These are phyloP conservation scores for Autographa pulchrina DNA, from an alignment of 2,888 invertebrate genomes.

Conservation along the genomic window DNA sequence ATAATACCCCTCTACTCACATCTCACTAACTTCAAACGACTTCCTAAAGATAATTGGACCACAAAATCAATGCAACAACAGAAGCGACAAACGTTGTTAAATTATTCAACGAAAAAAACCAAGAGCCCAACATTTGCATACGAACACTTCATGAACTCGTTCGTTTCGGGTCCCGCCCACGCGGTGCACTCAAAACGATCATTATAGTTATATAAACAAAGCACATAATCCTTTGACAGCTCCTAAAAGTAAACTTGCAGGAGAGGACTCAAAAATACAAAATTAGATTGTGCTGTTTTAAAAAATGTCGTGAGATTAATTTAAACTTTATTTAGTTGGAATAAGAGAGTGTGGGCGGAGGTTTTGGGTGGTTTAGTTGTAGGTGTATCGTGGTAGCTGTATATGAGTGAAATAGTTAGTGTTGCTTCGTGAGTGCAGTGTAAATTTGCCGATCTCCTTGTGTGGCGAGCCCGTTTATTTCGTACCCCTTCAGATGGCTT, in stretches of 20 bases:
- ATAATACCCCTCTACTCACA: background rate
- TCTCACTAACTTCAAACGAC: slow-evolving; percentile 6
- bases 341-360: slow-evolving; percentile 47
- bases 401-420: slow-evolving; percentile 83
- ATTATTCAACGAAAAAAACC: slow-evolving; percentile 66
- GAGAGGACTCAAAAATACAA: slow-evolving; percentile 71
- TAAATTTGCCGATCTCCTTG: slow-evolving; percentile 85
- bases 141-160: slow-evolving; percentile 77
- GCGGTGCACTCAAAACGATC: slow-evolving; percentile 58
- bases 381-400: slow-evolving; percentile 58
- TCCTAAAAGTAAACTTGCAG: slow-evolving; percentile 65
- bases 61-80: slow-evolving; percentile 52
- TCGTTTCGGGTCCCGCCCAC: slow-evolving; percentile 70
- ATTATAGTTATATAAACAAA: slow-evolving; percentile 71
- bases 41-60: slow-evolving; percentile 33
- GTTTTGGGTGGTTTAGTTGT: slow-evolving; percentile 39
- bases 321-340: slow-evolving; percentile 47
- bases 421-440: slow-evolving; percentile 85
- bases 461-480: slow-evolving; percentile 81
- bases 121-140: slow-evolving; percentile 74
- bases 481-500: slow-evolving; percentile 72
- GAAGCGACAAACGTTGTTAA: slow-evolving; percentile 63
- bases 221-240: slow-evolving; percentile 77
- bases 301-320: slow-evolving; percentile 21
- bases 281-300: slow-evolving; percentile 47